Evolutionary conservation across 2,888 invertebrate genomes (phyloP).

Genomic region (Punctoribates punctum): DNA sequence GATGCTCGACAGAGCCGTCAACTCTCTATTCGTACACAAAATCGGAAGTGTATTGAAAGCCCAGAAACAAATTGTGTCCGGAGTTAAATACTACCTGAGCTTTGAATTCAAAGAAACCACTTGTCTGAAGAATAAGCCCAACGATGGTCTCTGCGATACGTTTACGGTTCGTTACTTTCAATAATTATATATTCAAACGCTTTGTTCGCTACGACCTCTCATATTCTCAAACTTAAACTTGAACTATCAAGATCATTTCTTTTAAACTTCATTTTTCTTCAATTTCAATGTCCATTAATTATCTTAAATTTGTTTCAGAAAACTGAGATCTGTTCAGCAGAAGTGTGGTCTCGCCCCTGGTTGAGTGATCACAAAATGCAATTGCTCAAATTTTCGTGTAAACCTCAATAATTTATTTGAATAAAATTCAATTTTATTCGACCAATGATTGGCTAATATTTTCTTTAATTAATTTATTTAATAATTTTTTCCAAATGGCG

Average conservation of each 20-base stretch:
- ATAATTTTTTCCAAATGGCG: no score
- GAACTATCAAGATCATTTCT: no score
- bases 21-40: constrained; percentile 30
- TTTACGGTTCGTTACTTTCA: background rate
- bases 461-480: no score
- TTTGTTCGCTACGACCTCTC: no score
- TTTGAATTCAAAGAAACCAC: constrained; percentile 31
- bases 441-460: no score
- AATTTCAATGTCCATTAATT: background rate
- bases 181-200: background rate
- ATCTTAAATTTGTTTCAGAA: background rate
- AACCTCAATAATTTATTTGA: background rate
- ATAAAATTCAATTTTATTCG: no score
- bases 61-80: constrained; percentile 37
- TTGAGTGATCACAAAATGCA: background rate
- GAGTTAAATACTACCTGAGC: constrained; percentile 30
- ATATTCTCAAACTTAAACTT: no score
- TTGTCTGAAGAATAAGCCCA: constrained; percentile 23
- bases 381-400: background rate
- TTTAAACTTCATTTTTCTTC: no score
- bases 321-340: background rate
- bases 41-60: constrained; percentile 25
- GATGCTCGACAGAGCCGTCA: constrained; percentile 2
- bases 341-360: constrained; percentile 21
- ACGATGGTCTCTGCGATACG: background rate